Evolutionary conservation across 2,888 invertebrate genomes (phyloP).

Genomic region (Bugula neritina): DNA sequence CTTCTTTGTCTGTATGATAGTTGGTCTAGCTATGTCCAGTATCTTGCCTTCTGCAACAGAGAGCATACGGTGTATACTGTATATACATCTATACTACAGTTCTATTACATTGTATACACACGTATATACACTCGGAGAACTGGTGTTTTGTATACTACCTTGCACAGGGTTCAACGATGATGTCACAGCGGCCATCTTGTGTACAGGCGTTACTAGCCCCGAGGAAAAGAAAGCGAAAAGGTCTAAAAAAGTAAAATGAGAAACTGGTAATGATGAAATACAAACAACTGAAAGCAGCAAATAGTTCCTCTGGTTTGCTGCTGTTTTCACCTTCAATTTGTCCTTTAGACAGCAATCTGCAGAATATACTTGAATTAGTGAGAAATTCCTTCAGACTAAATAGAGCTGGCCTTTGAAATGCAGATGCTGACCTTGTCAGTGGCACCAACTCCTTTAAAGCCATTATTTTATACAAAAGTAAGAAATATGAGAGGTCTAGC

Average conservation of each 20-base stretch:
- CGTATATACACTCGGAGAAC: too few species aligned
- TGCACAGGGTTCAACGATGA: constrained; percentile 3
- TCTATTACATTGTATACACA: background rate
- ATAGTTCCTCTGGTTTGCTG: background rate
- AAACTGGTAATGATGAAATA: background rate
- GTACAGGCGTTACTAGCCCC: background rate
- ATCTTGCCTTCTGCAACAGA: background rate
- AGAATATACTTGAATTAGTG: too few species aligned
- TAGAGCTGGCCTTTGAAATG: too few species aligned
- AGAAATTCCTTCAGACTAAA: too few species aligned
- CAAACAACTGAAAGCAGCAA: background rate
- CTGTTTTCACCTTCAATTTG: too few species aligned
- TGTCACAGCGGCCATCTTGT: constrained; percentile 15
- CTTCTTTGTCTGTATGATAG: constrained; percentile 25
- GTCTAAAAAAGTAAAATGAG: background rate
- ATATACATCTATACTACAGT: background rate
- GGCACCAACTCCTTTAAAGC: too few species aligned
- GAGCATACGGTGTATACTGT: background rate
- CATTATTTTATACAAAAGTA: too few species aligned
- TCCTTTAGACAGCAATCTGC: too few species aligned
- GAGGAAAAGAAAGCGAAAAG: background rate
- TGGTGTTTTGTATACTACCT: too few species aligned
- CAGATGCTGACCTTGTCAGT: too few species aligned
- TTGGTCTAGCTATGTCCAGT: constrained; percentile 21
- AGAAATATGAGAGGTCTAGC: too few species aligned